Evolutionary conservation across 1,140 invertebrate species (phyloP).

Genomic region (Vanessa atalanta): DNA sequence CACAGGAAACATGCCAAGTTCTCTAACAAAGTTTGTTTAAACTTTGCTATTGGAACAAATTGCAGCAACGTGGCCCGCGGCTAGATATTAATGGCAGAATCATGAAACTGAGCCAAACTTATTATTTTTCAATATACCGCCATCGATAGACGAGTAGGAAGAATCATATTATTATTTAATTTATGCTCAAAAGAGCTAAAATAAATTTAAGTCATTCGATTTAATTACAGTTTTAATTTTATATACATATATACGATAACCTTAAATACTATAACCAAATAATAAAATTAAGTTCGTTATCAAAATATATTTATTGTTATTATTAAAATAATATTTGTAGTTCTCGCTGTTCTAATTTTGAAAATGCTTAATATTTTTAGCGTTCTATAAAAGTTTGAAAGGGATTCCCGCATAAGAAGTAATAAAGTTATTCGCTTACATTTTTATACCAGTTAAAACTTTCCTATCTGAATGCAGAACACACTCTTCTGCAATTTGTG

Average conservation of each 20-base stretch:
- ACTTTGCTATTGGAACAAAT: slow-evolving; percentile 75
- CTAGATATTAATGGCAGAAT: slow-evolving; percentile 71
- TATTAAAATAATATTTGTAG: neutral
- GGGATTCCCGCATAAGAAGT: neutral
- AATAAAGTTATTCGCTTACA: slow-evolving; percentile 18
- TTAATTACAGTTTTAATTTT: too few species aligned
- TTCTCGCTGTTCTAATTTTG: neutral
- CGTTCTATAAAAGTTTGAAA: slow-evolving; percentile 4
- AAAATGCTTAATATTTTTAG: neutral
- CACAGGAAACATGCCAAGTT: slow-evolving; percentile 75
- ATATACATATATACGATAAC: too few species aligned
- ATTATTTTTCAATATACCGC: slow-evolving; percentile 31
- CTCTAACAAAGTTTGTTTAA: slow-evolving; percentile 70
- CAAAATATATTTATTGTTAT: too few species aligned
- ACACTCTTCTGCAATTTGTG: slow-evolving; percentile 37
- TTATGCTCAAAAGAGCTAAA: neutral
- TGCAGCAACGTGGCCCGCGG: slow-evolving; percentile 69
- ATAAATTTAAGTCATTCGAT: too few species aligned
- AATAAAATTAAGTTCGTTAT: too few species aligned
- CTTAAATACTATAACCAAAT: too few species aligned
- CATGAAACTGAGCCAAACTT: slow-evolving; percentile 47
- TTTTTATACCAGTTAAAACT: slow-evolving; percentile 26
- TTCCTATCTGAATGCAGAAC: slow-evolving; percentile 39
- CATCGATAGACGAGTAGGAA: neutral
- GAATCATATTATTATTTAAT: neutral